phyloP scores from a whole-genome alignment of 2,113 vertebrate genomes.

The Erythrocercus mccallii region DNA sequence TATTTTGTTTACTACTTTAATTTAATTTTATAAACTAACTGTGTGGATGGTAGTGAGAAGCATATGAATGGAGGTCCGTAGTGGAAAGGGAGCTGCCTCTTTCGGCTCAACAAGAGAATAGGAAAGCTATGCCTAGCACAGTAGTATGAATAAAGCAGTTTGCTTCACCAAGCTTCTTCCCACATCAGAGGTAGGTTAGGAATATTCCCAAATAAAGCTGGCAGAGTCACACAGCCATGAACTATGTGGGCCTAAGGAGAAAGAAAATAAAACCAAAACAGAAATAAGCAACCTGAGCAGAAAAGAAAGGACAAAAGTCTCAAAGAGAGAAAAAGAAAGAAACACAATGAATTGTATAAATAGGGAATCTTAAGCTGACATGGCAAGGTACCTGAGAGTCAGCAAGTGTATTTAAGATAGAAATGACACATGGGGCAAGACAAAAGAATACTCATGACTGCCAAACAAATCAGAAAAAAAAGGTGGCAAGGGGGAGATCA shows the following conservation, averaged over 20 bases:
- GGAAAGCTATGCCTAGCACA: not conserved
- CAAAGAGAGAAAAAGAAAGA: not conserved
- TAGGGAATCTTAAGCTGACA: not conserved
- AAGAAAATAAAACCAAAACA: not conserved
- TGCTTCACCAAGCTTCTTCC: not conserved
- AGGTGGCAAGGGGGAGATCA: not conserved
- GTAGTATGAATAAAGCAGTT: not conserved
- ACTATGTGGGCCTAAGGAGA: not conserved
- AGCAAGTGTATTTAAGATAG: not conserved
- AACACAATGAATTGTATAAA: not conserved
- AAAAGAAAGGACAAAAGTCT: not conserved
- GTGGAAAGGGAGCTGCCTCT: slow-evolving; percentile 2
- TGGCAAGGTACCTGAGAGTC: not conserved
- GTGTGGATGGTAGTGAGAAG: slow-evolving; percentile 1
- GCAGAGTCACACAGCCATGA: not conserved
- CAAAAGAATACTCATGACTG: not conserved
- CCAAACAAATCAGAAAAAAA: not conserved
- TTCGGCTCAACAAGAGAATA: not conserved
- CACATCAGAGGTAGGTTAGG: not conserved
- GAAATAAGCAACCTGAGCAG: not conserved
- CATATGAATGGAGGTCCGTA: slow-evolving; percentile 19
- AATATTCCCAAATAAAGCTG: not conserved
- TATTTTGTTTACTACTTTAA: slow-evolving; percentile 64
- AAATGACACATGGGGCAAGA: not conserved
- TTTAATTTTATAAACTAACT: slow-evolving; percentile 59